Percentiles rank a stretch among this genome's conserved stretches.
These are phyloP conservation scores for Tineola bisselliella DNA, from an alignment of 2,888 invertebrate genomes.

Conservation along the genomic window DNA sequence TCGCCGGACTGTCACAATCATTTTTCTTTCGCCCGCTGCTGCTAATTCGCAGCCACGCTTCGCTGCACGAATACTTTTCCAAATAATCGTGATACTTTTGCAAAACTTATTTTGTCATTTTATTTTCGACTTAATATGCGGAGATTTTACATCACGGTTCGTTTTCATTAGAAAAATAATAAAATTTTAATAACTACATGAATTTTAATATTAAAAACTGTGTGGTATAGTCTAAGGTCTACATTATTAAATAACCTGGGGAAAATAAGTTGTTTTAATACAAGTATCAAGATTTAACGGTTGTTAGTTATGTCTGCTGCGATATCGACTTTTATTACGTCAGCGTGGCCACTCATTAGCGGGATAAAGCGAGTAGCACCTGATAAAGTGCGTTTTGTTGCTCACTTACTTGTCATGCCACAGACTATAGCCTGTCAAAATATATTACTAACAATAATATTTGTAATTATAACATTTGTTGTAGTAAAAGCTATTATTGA, in stretches of 20 bases:
- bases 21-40: constrained; percentile 62
- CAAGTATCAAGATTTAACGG: constrained; percentile 37
- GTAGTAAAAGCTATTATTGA: background rate
- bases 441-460: background rate
- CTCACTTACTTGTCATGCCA: constrained; percentile 40
- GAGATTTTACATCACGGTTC: no score
- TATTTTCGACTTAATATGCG: no score
- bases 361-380: constrained; percentile 65
- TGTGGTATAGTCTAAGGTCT: no score
- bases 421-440: constrained; percentile 9
- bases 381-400: constrained; percentile 68
- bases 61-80: constrained; percentile 32
- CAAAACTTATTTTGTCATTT: no score
- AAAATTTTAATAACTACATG: no score
- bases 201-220: no score
- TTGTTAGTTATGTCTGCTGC: constrained; percentile 30
- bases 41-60: constrained; percentile 62
- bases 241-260: no score
- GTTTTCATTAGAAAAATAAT: no score
- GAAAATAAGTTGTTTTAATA: no score
- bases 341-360: constrained; percentile 65
- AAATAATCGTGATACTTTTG: constrained; percentile 33
- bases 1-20: constrained; percentile 68
- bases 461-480: background rate
- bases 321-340: constrained; percentile 66